Percentiles rank a stretch among this genome's conserved stretches.
These are phyloP conservation scores for Graptemys geographica DNA, from an alignment of 2,797 vertebrate genomes.

Conservation along the genomic window DNA sequence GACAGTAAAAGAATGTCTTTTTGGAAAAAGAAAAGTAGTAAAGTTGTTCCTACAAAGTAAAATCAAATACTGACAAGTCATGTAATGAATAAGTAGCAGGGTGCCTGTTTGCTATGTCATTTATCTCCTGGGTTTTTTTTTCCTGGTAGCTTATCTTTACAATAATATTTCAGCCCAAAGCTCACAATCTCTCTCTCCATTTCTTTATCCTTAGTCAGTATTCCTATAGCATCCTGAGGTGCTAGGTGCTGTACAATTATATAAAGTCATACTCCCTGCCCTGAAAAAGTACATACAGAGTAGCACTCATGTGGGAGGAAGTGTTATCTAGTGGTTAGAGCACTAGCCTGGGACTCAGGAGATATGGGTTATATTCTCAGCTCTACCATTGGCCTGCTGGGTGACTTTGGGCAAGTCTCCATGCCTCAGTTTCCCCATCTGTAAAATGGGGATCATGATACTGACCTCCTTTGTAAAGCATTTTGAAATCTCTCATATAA, in stretches of 20 bases:
- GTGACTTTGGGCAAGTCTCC: background rate
- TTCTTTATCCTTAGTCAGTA: background rate
- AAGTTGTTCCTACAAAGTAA: background rate
- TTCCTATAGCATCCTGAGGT: background rate
- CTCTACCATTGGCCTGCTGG: background rate
- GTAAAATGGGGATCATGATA: background rate
- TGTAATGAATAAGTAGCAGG: background rate
- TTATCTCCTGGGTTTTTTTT: background rate
- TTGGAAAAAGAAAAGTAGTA: background rate
- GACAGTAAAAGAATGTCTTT: conserved; percentile 30
- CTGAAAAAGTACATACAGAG: background rate
- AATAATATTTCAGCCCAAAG: background rate
- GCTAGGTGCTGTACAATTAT: background rate
- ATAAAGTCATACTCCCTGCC: background rate
- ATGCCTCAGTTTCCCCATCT: background rate
- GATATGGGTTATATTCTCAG: background rate
- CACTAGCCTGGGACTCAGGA: background rate
- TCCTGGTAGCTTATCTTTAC: background rate
- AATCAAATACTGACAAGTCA: conserved; percentile 24
- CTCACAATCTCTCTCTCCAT: background rate
- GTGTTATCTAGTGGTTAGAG: background rate
- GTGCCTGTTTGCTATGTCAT: background rate
- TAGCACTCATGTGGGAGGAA: background rate
- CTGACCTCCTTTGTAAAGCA: rapidly evolving
- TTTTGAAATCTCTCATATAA: background rate